A percentile compares a stretch with the other conserved stretches of the same genome.
phyloP scores from a whole-genome alignment of 2,888 invertebrate genomes.

The Theodoxus fluviatilis region DNA sequence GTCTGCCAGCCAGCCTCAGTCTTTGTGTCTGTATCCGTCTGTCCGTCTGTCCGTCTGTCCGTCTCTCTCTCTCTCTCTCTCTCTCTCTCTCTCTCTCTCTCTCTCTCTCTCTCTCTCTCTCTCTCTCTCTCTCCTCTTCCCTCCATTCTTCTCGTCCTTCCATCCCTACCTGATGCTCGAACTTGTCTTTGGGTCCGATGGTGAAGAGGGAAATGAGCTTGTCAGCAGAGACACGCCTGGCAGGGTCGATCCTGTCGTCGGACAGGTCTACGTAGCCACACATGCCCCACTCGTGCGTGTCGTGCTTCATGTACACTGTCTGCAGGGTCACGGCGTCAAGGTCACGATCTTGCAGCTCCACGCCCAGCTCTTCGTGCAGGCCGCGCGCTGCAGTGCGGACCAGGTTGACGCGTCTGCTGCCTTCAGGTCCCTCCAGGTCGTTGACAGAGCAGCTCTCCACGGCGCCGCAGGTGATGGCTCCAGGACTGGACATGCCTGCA shows the following conservation, averaged over 20 bases:
- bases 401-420: constrained; percentile 26
- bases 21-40: no score
- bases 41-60: no score
- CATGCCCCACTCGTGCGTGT: constrained; percentile 38
- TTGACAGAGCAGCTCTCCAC: constrained; percentile 36
- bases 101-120: no score
- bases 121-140: no score
- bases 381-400: constrained; percentile 35
- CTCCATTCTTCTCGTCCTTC: no score
- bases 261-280: constrained; percentile 36
- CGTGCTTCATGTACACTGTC: constrained; percentile 35
- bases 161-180: constrained; percentile 30
- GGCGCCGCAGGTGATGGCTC: constrained; percentile 34
- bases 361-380: constrained; percentile 34
- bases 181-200: constrained; percentile 36
- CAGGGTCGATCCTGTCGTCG: constrained; percentile 29
- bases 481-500: constrained; percentile 31
- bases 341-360: constrained; percentile 32
- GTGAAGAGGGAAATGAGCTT: constrained; percentile 32
- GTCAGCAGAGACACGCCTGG: constrained; percentile 30
- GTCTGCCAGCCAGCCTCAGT: no score
- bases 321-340: constrained; percentile 32
- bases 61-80: no score
- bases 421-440: constrained; percentile 25
- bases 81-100: no score